Conservation (phyloP, 2,888 invertebrate genomes). For the Cantharis nigra region DNA sequence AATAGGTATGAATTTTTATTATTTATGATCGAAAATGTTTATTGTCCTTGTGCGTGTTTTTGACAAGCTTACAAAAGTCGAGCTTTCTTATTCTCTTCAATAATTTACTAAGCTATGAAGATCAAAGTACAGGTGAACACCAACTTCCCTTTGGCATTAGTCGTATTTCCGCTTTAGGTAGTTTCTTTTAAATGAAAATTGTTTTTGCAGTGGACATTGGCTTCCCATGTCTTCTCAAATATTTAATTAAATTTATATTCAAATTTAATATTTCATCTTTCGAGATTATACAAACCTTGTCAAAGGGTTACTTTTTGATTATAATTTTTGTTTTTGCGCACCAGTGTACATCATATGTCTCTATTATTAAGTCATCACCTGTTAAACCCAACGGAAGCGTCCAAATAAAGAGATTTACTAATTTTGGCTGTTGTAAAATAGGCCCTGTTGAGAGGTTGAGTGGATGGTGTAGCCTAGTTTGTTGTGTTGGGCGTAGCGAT, state of each 20-base stretch:
- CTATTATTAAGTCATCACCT: too few species aligned
- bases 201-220: neutral
- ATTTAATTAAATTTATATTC: neutral
- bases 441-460: too few species aligned
- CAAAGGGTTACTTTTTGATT: neutral
- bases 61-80: slow-evolving; percentile 19
- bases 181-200: neutral
- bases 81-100: slow-evolving; percentile 20
- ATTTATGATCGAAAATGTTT: slow-evolving; percentile 25
- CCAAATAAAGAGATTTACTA: too few species aligned
- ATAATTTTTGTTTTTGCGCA: too few species aligned
- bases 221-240: neutral
- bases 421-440: too few species aligned
- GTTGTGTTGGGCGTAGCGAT: too few species aligned
- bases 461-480: too few species aligned
- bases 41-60: slow-evolving; percentile 27
- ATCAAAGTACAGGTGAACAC: slow-evolving; percentile 17
- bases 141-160: neutral
- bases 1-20: slow-evolving; percentile 20
- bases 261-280: neutral
- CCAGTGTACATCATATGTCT: too few species aligned
- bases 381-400: neutral
- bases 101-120: slow-evolving; percentile 24
- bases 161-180: neutral
- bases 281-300: too few species aligned